Conservation (phyloP, 2,888 invertebrate species). For the Tyria jacobaeae region DNA sequence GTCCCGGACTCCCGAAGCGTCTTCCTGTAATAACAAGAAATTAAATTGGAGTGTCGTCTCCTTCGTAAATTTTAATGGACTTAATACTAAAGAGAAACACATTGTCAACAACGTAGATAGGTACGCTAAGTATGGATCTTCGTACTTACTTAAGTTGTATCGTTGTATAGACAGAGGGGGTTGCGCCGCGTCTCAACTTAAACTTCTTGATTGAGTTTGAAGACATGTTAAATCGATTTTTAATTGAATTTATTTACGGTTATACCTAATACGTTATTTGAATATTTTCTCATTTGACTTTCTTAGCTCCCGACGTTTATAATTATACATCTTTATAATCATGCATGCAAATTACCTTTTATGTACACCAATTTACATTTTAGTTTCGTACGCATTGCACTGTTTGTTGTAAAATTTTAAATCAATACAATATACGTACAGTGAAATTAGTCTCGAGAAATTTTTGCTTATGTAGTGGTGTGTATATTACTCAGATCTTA, state of each 20-base stretch:
- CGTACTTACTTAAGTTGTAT: conserved; percentile 7
- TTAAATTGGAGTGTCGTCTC: conserved; percentile 61
- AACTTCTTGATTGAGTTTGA: conserved; percentile 39
- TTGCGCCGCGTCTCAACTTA: conserved; percentile 4
- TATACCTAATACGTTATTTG: background rate
- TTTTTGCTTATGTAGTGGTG: too few species aligned
- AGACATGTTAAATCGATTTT: conserved; percentile 47
- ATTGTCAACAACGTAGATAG: conserved; percentile 35
- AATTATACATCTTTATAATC: background rate
- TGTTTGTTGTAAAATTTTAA: too few species aligned
- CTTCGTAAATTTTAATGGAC: conserved; percentile 57
- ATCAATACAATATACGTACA: too few species aligned
- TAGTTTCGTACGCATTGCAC: too few species aligned
- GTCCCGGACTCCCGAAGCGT: conserved; percentile 35
- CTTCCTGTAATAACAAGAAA: conserved; percentile 60
- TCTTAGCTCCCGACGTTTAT: background rate
- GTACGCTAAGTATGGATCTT: background rate
- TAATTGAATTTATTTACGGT: conserved; percentile 22
- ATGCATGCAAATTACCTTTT: too few species aligned
- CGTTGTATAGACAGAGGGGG: conserved; percentile 8
- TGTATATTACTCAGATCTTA: too few species aligned
- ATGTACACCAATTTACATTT: too few species aligned
- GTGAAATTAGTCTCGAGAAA: too few species aligned
- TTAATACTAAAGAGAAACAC: conserved; percentile 35
- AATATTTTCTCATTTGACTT: background rate